Evolutionary conservation across 23 tunicate species (phyloP), one percentile per base, ranked within the genome.

Genomic region (Diplosoma virens): DNA sequence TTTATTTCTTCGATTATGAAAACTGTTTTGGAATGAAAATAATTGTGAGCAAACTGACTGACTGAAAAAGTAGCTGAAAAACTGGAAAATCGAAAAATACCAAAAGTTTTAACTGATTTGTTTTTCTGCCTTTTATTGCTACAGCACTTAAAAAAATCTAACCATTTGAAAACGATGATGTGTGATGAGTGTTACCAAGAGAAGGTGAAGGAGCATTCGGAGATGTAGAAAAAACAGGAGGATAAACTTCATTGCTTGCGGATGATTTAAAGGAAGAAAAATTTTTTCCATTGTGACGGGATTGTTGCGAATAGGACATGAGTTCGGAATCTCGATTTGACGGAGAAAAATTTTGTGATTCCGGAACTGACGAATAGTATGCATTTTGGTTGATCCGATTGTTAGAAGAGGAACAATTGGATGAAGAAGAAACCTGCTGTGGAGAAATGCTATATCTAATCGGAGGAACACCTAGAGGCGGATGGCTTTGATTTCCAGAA

Each of bases 341-440:
- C 6, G 6, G 30, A 11, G 6, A 9, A 9, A 4, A 17, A 17
- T 61, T 61, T 61, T 34, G 4, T 34, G 33, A 30, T 55, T 74
- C 50, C 3, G 87, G 81, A 47, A 82, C 87, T 28, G 86, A 81
- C 25, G 86, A 59, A 58, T 81, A 81, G 32, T 71, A 75, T 3
- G 88, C 37, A 34, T 76, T 25, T 35, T 27, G 32, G 18, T 75
- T 76, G 81, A 41, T 50, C 24, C 7, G 76, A 1, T 81, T 58
- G 58, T 74, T 80, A 1, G 79, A 71, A 1, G 81, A 82, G 5
- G 74, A 63, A 21, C 75, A 75, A 20, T 66, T 55, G 7, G 87
- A 82, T 2, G 78, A 72, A 16, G 78, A 67, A 34, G 74, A 67
- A 67, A 35, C 17, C 3, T 52, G 74, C 25, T 67, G 50, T 16